A percentile compares a stretch with the other conserved stretches of the same genome.
phyloP scores from a whole-genome alignment of 2,113 vertebrate genomes.

The Thermophis baileyi region DNA sequence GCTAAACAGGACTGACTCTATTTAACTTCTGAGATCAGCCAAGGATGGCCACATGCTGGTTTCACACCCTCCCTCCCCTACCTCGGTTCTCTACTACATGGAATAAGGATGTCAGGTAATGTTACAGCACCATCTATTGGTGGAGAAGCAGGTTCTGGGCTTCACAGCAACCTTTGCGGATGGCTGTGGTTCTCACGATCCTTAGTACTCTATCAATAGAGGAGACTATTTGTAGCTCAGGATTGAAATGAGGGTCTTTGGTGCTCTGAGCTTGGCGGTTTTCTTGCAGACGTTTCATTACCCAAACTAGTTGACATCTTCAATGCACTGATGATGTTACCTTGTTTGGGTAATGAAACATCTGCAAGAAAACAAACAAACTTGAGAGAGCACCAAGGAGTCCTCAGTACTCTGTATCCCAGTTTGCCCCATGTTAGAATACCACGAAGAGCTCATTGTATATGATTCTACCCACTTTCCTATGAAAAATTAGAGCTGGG shows the following conservation, averaged over 20 bases:
- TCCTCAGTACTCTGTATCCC: background rate
- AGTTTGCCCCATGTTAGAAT: background rate
- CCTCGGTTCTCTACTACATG: too few relatives aligned
- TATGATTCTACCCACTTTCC: background rate
- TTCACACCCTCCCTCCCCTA: background rate
- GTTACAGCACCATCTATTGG: constrained; percentile 43
- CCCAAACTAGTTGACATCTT: background rate
- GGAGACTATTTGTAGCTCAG: background rate
- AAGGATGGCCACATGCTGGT: background rate
- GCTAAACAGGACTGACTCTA: background rate
- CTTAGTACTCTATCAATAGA: background rate
- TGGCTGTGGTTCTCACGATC: background rate
- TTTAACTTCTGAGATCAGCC: background rate
- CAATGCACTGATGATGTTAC: background rate
- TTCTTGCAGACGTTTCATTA: background rate
- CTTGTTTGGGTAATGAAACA: background rate
- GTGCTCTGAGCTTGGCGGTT: background rate
- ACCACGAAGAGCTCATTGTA: background rate
- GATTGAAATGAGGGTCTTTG: background rate
- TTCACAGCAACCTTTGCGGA: background rate
- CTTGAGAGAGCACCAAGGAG: too few relatives aligned
- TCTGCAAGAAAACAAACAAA: background rate
- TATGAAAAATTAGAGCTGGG: background rate
- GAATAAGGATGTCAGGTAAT: background rate
- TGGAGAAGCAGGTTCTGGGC: background rate